A percentile compares a stretch with the other conserved stretches of the same genome.
Conservation (phyloP, 2,888 invertebrate species). For the Thymelicus sylvestris region DNA sequence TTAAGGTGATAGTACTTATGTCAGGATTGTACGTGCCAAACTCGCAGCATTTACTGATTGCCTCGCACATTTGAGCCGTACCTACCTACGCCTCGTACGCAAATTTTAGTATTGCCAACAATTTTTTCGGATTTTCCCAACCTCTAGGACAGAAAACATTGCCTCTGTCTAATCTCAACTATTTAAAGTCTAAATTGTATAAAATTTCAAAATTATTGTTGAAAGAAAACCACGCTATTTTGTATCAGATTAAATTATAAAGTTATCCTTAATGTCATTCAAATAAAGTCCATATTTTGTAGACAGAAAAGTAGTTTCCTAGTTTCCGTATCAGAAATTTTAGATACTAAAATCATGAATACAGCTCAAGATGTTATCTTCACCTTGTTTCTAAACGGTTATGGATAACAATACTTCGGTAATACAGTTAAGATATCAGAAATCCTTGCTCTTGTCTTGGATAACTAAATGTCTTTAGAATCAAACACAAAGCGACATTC, state of each 20-base stretch:
- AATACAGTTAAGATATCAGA: conserved; percentile 15
- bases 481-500: conserved; percentile 32
- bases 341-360: conserved; percentile 5
- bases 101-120: no score
- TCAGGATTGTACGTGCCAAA: no score
- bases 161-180: no score
- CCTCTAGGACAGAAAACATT: no score
- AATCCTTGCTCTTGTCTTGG: conserved; percentile 23
- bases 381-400: conserved; percentile 12
- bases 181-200: no score
- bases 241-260: not conserved
- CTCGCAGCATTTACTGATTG: no score
- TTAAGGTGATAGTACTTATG: no score
- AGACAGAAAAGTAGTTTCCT: not conserved
- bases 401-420: conserved; percentile 6
- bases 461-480: conserved; percentile 28
- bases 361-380: conserved; percentile 8
- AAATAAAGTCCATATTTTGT: not conserved
- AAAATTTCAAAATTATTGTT: no score
- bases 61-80: no score
- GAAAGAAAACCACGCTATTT: no score
- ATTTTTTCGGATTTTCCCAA: no score
- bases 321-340: conserved; percentile 1
- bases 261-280: not conserved
- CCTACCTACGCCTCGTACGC: no score